Percentiles rank a stretch among this genome's conserved stretches.
Conservation (phyloP, 2,797 vertebrate genomes). For the Mus spretus region DNA sequence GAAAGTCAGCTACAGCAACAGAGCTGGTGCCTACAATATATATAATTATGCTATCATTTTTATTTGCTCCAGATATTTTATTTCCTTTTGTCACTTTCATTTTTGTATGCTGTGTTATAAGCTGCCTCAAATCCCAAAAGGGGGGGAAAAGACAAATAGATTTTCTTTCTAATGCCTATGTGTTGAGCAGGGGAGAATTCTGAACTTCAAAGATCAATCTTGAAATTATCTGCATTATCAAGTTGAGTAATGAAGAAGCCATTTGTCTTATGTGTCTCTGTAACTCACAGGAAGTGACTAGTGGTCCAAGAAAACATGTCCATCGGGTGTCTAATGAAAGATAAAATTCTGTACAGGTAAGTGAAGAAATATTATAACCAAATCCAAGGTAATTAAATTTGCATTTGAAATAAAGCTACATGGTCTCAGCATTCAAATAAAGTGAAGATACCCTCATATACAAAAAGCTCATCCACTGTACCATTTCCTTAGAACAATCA, state of each 20-base stretch:
- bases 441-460: background rate
- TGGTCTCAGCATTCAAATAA: conserved; percentile 36
- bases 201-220: conserved; percentile 62
- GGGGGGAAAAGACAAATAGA: background rate
- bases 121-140: conserved; percentile 22
- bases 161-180: background rate
- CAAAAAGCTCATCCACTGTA: background rate
- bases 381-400: conserved; percentile 65
- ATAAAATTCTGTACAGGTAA: conserved; percentile 1
- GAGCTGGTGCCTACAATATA: background rate
- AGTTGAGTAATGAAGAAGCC: background rate
- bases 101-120: conserved; percentile 63
- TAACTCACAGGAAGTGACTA: background rate
- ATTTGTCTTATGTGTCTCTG: background rate
- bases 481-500: background rate
- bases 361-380: conserved; percentile 57
- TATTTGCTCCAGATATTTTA: conserved; percentile 58
- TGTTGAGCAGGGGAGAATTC: conserved; percentile 15
- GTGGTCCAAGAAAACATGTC: conserved; percentile 30
- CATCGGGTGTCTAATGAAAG: conserved; percentile 6
- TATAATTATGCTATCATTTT: conserved; percentile 63
- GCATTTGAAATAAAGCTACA: conserved; percentile 49
- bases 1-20: background rate
- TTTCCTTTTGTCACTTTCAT: conserved; percentile 52
- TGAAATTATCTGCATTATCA: conserved; percentile 53